Base-by-base conservation (phyloP, 2,888 invertebrate genomes). In the Tachina grossa region DNA sequence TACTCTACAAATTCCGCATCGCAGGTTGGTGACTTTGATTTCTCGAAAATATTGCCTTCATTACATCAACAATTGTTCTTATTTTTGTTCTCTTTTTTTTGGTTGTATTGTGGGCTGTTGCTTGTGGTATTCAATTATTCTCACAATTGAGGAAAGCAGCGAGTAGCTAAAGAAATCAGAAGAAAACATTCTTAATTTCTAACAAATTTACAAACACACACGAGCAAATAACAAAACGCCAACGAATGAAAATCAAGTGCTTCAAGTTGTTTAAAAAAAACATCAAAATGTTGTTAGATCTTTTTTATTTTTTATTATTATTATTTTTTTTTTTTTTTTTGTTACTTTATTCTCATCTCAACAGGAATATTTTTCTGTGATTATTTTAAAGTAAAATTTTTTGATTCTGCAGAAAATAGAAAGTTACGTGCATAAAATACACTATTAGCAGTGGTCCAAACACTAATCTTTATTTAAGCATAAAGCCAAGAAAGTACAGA, bases 401-500 rank as follows among this genome's bases (percentile, higher is more conserved):
- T 41, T 74, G 39, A 19, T 57, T 61, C 16, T 65, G 19, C 41
- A 68, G 59, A 69, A 78, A 85, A 83, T 82, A 85, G 85, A 85
- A 85, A 83, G 85, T 85, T 79, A 85, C 83, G 83, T 85, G 78
- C 82, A 43, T 75, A 66, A 85, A 85, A 83, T 85, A 75, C 66
- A 43, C 85, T 66, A 85, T 85, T 83, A 83, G 31, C 1, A 31
- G 85, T 85, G 78, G 65, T 16, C 51, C 53, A 78, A 72, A 72
- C 66, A 66, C 57, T 59, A 41, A 78, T 65, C 82, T 69, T 45
- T 59, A 68, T 76, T 47, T 55, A 19, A 39, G 76, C 61, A 66
- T 53, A 55, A 66, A 47, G 16, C 53, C 9, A 66, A 43, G 19
- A 9, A 45, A n/a, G 22, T 9, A 69, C 41, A 19, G 31, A 39